Evolutionary conservation across 2,888 invertebrate genomes (phyloP).

Genomic region (Pteria penguin): DNA sequence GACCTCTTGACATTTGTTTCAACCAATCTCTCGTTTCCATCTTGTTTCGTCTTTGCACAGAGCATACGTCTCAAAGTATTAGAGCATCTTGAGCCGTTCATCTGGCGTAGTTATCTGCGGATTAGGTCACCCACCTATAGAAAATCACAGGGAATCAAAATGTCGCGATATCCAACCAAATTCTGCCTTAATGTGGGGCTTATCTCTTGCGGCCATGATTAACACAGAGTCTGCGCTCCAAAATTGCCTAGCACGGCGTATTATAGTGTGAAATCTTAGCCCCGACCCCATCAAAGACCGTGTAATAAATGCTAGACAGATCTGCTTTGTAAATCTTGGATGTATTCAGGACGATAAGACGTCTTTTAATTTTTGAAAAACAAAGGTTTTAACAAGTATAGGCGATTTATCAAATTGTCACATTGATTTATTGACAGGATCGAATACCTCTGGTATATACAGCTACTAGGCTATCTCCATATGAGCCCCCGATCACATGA

Average conservation of each 20-base stretch:
- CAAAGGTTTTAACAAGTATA: background rate
- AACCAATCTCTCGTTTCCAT: too few relatives aligned
- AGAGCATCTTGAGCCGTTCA: too few relatives aligned
- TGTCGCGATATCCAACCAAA: background rate
- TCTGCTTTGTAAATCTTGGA: background rate
- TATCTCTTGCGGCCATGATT: background rate
- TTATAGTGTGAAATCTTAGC: background rate
- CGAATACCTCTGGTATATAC: too few relatives aligned
- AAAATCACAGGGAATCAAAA: background rate
- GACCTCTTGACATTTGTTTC: too few relatives aligned
- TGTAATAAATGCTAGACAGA: background rate
- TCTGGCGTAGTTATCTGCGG: background rate
- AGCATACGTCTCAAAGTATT: too few relatives aligned
- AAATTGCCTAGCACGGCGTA: background rate
- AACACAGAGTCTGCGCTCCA: background rate
- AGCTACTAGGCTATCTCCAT: too few relatives aligned
- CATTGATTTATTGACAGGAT: background rate
- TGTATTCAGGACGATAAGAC: background rate
- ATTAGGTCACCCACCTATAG: background rate
- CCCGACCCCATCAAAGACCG: background rate
- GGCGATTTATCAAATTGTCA: background rate
- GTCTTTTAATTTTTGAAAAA: background rate
- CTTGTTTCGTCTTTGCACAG: too few relatives aligned
- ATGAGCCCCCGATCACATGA: too few relatives aligned
- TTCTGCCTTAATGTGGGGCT: background rate